Base-by-base conservation (phyloP, 2,888 invertebrate genomes). In the Megaustenia siamemsis region DNA sequence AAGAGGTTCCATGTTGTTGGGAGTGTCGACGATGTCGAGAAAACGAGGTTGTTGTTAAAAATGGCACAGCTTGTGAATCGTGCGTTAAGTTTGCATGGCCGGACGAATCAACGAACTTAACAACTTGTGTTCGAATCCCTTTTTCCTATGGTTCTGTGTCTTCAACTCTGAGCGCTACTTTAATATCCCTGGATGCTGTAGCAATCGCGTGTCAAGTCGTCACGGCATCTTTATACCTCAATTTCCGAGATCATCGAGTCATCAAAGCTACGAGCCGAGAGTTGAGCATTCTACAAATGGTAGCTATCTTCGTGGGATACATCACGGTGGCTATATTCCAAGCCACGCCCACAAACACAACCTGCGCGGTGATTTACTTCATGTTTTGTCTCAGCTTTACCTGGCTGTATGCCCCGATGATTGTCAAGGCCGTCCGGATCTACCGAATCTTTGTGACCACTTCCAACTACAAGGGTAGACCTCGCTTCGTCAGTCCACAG, bases 211-310 rank as follows among this genome's bases (percentile, higher is more conserved):
- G 24, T 18, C 53, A 82, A 18, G 0, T 79, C 12, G 43, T 77
- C 5, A 66, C 86, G 3, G 79, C 80, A 6, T 66, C 56, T 1
- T 79, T 79, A 53, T 89, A 84, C 73, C 35, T 86, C 35, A 45
- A 66, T n/a, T 75, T 84, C 63, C 84, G 88, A 35, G 75, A 87
- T 10, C 85, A 87, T 40, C 86, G 89, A 10, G 86, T 91, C 43
- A 92, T 92, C 82, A 92, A 92, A 83, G 92, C 92, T 5, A 88
- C 90, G 0, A 90, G 90, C 66, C 83, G 90, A 32, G 92, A 91
- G 66, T 88, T 92, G 71, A 89, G 89, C 73, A 88, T 88, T 81
- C 85, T 92, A n/a, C 90, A 92, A 88, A 86, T 92, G 66, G 83
- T 86, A 5, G 92, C 90, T 10, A 87, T 90, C 24, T 83, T 88